Evolutionary conservation across 2,888 invertebrate species (phyloP), one percentile per base, ranked within the genome.

Genomic region (Cryptosula pallasiana): DNA sequence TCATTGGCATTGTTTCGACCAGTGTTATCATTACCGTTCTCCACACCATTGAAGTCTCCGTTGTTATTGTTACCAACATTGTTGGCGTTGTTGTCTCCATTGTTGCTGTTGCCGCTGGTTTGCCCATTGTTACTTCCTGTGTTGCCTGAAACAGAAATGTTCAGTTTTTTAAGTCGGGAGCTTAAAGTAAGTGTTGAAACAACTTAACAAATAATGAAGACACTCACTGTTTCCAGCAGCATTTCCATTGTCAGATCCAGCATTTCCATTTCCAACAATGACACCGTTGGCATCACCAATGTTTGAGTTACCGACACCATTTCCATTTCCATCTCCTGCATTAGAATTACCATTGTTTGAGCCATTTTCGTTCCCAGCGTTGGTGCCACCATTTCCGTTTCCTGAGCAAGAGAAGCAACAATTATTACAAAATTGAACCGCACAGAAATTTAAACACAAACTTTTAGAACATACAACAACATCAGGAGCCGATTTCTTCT

Each of bases 311-410:
- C 57, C 57, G n/a, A n/a, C 25, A 13, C 57, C 57, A 57, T 57
- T 57, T 5, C 63, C 63, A 63, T 63, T 63, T 2, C 25, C 13
- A 32, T 63, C 27, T 9, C 63, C 63, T 29, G 3, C 32, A 32
- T 63, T 63, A 32, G 20, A 20, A 34, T 63, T 63, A 13, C 63
- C 63, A 34, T 34, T 63, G 32, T 25, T 63, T 2, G 63, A 25
- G n/a, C 63, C 63, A 63, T 63, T 63, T 16, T 2, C 2, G 32
- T 63, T 32, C 32, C 63, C 63, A 32, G 5, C n/a, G 32, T 63
- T 63, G 63, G 5, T 32, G 13, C 63, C 63, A 13, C 63, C 63
- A 63, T 63, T 63, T 25, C 63, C 63, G 32, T 63, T 63, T 63
- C 63, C 63, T 57, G 63, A 9, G 5, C 9, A 45, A 45, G 9